Evolutionary conservation across 53 echinoderm and acorn worm species (phyloP), one percentile per base, ranked within the genome.

Genomic region (Paelopatides confundens): DNA sequence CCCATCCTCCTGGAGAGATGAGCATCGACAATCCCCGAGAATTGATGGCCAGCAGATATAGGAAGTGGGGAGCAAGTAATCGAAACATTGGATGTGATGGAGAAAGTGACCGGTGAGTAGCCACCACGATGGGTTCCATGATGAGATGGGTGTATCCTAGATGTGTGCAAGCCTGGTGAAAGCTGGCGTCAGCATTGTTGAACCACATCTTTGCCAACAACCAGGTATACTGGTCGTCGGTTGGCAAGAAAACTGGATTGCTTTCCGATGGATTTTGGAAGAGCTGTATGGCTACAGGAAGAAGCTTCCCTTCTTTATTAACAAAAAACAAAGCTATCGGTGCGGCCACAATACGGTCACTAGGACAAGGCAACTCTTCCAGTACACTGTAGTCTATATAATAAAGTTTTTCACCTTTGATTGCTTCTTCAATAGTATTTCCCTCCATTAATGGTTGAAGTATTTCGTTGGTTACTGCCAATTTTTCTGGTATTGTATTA

Each of bases 171-270:
- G 97, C 85, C 68, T 97, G 97, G 87, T 97, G 97, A 38, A 63
- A 93, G 21, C 92, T 95, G 0, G 95, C 95, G 52, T 97, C 97
- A 23, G 95, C 93, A 74, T 92, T 90, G 90, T 97, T 97, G 62
- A 88, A 97, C 93, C 94, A 95, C 93, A 95, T 95, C 85, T 97
- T 97, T 46, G 97, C 97, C 49, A 97, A 69, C 36, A 97, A 23
- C 94, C 94, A 96, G 9, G 94, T 94, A 83, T 94, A 88, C 46
- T 94, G 89, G 1, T 86, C 86, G 35, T 96, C 96, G 4, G 94
- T 86, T 0, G 96, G 94, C 31, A 92, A 77, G 43, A 94, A 96
- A 3, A 96, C 96, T 69, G 96, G 96, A 38, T 96, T 96, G 67
- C 91, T 81, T n/a, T 83, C 86, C 28, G 69, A 93, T 76, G 93